These are phyloP conservation scores for Actenoides hombroni DNA, from an alignment of 2,113 vertebrate species.

Conservation along the genomic window DNA sequence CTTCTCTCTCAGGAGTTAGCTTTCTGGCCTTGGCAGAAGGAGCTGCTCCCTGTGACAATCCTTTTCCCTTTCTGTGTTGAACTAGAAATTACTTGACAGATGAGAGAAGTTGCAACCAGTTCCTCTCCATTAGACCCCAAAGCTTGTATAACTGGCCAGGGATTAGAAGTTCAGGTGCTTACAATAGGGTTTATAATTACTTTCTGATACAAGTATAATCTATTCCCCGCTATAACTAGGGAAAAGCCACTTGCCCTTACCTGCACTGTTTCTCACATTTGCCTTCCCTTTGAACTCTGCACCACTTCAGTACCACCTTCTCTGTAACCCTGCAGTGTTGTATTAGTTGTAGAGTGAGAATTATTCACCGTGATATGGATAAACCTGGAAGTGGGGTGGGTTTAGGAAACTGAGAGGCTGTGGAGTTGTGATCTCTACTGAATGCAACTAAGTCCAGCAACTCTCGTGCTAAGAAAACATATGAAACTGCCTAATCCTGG, in stretches of 20 bases:
- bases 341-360: neutral
- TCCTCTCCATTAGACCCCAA: neutral
- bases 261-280: fast-evolving
- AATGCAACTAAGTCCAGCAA: neutral
- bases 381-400: neutral
- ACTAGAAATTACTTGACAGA: neutral
- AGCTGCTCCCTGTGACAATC: neutral
- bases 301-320: neutral
- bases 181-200: neutral
- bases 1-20: neutral
- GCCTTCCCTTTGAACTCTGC: neutral
- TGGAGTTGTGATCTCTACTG: neutral
- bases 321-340: neutral
- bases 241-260: neutral
- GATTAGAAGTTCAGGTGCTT: neutral
- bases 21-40: neutral
- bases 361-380: neutral
- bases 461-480: neutral
- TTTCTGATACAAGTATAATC: neutral
- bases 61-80: neutral
- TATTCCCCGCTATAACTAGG: neutral
- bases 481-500: neutral
- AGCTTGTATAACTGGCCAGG: neutral
- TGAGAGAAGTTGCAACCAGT: neutral
- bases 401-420: neutral